A percentile compares a stretch with the other conserved stretches of the same genome.
Conservation (phyloP, 1,140 invertebrate species). For the Acyrthosiphon pisum region DNA sequence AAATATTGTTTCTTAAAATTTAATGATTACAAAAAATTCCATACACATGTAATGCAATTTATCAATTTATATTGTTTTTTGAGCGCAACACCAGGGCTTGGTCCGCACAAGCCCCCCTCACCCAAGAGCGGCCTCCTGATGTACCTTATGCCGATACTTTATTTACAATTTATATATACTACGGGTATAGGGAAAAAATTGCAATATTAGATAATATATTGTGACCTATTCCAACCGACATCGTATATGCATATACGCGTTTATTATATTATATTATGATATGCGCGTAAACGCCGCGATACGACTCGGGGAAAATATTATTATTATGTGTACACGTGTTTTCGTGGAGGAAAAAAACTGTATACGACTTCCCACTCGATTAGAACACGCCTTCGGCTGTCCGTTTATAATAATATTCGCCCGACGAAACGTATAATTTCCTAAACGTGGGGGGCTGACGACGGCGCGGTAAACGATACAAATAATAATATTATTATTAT, state of each 20-base stretch:
- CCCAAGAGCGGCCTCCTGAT: too few relatives aligned
- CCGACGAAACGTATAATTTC: slow-evolving; percentile 30
- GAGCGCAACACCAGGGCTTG: too few relatives aligned
- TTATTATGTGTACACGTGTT: neutral
- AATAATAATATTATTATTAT: neutral
- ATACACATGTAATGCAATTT: neutral
- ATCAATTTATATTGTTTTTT: neutral
- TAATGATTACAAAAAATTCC: neutral
- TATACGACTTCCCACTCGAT: slow-evolving; percentile 21
- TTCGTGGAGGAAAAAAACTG: slow-evolving; percentile 11
- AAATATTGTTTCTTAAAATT: neutral
- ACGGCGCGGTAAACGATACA: slow-evolving; percentile 6
- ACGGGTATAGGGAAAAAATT: neutral
- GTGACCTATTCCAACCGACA: slow-evolving; percentile 32
- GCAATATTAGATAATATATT: neutral
- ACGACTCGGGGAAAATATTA: neutral
- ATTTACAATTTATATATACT: neutral
- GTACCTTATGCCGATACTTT: neutral
- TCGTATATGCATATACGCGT: neutral
- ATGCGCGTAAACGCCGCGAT: neutral
- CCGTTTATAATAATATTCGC: slow-evolving; percentile 41
- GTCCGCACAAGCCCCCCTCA: too few relatives aligned
- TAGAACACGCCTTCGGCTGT: slow-evolving; percentile 19
- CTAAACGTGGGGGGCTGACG: slow-evolving; percentile 33
- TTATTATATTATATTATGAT: neutral